phyloP scores from a whole-genome alignment of 2,797 vertebrate species.

The Falco rusticolus region DNA sequence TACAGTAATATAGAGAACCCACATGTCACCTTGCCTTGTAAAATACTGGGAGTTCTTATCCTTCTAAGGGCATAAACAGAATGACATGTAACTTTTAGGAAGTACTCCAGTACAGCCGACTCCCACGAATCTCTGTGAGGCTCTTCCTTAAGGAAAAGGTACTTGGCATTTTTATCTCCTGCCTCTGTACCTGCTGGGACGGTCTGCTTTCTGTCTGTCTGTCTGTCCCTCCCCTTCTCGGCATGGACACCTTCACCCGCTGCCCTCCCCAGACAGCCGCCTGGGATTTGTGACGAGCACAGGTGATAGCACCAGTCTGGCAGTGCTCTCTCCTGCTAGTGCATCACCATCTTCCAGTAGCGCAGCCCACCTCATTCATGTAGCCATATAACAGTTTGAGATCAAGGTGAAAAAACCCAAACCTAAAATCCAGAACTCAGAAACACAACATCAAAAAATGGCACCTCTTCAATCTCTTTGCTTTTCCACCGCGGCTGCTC shows the following conservation, averaged over 20 bases:
- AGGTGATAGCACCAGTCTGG: not conserved
- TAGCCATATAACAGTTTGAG: not conserved
- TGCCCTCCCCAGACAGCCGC: not conserved
- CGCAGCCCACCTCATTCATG: not conserved
- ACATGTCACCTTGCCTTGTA: not conserved
- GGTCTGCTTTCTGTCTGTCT: not conserved
- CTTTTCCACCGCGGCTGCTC: not conserved
- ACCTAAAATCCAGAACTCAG: not conserved
- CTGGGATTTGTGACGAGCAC: not conserved
- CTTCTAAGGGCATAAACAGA: not conserved
- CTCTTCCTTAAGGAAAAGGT: not conserved
- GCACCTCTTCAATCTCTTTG: not conserved
- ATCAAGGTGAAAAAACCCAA: not conserved
- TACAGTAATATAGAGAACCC: not conserved
- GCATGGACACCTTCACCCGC: not conserved
- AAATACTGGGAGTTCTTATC: not conserved
- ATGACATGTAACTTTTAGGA: accelerated
- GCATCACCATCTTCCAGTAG: not conserved
- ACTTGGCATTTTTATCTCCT: not conserved
- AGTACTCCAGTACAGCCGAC: not conserved
- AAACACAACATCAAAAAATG: not conserved
- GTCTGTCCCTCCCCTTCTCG: not conserved
- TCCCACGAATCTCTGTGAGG: not conserved
- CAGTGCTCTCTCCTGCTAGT: not conserved
- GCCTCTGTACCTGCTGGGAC: not conserved